phyloP scores from a whole-genome alignment of 1,140 invertebrate species.

The Drosophila murphyi region DNA sequence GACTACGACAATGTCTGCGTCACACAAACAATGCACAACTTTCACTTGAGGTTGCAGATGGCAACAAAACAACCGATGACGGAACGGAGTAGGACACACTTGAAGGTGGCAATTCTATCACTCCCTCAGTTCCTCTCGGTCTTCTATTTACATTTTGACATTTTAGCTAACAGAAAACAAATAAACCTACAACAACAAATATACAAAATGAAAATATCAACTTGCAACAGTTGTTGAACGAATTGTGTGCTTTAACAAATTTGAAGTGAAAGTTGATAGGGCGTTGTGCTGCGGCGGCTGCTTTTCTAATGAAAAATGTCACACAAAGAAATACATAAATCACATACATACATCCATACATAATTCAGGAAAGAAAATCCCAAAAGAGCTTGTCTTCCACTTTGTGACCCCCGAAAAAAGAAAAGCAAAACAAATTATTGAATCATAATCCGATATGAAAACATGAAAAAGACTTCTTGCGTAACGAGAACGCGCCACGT shows the following conservation, averaged over 20 bases:
- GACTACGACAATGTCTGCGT: slow-evolving; percentile 33
- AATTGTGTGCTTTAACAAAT: not conserved
- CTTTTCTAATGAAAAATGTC: slow-evolving; percentile 4
- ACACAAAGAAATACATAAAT: slow-evolving; percentile 14
- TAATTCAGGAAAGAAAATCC: slow-evolving; percentile 20
- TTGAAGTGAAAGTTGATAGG: not conserved
- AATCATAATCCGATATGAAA: slow-evolving; percentile 32
- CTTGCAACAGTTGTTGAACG: not conserved
- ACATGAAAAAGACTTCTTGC: not conserved
- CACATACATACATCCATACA: slow-evolving; percentile 16
- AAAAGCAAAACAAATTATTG: slow-evolving; percentile 38
- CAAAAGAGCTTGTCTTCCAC: slow-evolving; percentile 19
- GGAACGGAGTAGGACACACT: not conserved
- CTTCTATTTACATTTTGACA: slow-evolving; percentile 26
- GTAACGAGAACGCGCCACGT: no score
- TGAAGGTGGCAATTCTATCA: not conserved
- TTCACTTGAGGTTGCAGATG: not conserved
- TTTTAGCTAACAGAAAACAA: not conserved
- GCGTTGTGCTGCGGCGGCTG: not conserved
- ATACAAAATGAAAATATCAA: not conserved
- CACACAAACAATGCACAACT: slow-evolving; percentile 30
- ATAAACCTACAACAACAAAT: slow-evolving; percentile 22
- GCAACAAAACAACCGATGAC: no score
- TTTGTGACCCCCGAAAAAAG: slow-evolving; percentile 1
- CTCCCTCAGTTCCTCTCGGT: not conserved